Conservation (phyloP, 2,113 vertebrate species). For the Hylia prasina region DNA sequence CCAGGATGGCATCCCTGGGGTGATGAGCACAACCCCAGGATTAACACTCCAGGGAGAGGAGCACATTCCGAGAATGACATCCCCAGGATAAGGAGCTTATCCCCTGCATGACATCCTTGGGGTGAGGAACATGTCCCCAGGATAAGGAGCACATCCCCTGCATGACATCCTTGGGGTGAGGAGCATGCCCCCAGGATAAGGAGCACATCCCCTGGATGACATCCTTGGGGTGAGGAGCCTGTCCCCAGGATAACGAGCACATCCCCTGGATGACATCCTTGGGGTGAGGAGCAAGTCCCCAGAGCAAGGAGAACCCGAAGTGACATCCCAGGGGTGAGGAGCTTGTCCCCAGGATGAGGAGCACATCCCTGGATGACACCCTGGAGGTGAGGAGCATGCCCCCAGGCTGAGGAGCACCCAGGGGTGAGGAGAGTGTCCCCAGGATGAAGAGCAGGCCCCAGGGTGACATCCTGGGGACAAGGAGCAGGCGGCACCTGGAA, state of each 20-base stretch:
- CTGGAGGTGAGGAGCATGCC: accelerated
- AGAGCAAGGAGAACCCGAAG: background rate
- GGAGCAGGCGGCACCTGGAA: conserved; percentile 81
- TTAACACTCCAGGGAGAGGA: too few relatives aligned
- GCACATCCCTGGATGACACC: too few relatives aligned
- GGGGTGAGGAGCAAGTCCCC: background rate
- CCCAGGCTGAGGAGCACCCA: background rate
- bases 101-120: too few relatives aligned
- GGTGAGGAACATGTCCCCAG: background rate
- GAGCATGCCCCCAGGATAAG: accelerated
- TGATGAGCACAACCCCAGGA: too few relatives aligned
- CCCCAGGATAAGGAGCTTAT: too few relatives aligned
- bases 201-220: too few relatives aligned
- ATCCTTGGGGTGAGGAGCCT: background rate
- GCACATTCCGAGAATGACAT: too few relatives aligned
- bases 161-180: accelerated
- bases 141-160: accelerated
- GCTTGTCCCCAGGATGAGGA: background rate
- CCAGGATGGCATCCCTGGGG: background rate
- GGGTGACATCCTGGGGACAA: accelerated
- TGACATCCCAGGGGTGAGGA: background rate
- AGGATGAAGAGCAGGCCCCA: background rate
- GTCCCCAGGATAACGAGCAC: background rate
- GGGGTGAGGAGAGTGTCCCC: background rate
- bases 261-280: background rate